Base-by-base conservation (phyloP, 2,888 invertebrate genomes). In the Physocephala rufipes region DNA sequence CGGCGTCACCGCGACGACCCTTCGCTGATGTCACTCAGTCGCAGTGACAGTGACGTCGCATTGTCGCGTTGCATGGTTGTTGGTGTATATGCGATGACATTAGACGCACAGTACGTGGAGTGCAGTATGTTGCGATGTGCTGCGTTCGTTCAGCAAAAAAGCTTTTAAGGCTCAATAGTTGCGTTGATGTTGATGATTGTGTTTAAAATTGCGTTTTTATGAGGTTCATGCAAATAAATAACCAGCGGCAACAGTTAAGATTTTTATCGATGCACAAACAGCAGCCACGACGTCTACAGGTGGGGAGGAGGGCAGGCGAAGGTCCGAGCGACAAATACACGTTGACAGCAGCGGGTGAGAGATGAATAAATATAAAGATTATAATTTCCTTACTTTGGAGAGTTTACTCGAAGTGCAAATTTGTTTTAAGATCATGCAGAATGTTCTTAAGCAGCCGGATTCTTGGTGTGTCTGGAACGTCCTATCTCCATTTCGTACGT, bases 161-260 rank as follows among this genome's bases (percentile, higher is more conserved):
- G 67, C 67, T 67, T 67, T 67, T 61, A 67, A 59, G 67, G 19
- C 67, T 24, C 59, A 36, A 51, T 51, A 28, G 30, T 47, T 13
- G 47, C 21, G 49, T 21, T 49, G 67, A 45, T 49, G 19, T 21
- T 49, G 59, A 59, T 67, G 59, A 67, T 67, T 67, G 67, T 49
- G 67, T 59, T 67, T 67, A 67, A 67, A 67, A 67, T 67, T 59
- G 61, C 67, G 49, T 67, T 61, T 67, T 67, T 67, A 67, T 67
- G 67, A 47, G 49, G 16, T 59, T 21, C 43, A 67, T 58, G 67
- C 61, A 49, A 67, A 67, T 67, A 67, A 67, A 67, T 67, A 67
- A 67, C 67, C 67, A 26, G 67, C 67, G 67, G 67, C 67, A 45
- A 59, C 59, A 28, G 67, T 67, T 67, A 26, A 67, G 67, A 67